Evolutionary conservation across 2,797 vertebrate genomes (phyloP), one percentile per base, ranked within the genome.

Genomic region (Botia almorhae): DNA sequence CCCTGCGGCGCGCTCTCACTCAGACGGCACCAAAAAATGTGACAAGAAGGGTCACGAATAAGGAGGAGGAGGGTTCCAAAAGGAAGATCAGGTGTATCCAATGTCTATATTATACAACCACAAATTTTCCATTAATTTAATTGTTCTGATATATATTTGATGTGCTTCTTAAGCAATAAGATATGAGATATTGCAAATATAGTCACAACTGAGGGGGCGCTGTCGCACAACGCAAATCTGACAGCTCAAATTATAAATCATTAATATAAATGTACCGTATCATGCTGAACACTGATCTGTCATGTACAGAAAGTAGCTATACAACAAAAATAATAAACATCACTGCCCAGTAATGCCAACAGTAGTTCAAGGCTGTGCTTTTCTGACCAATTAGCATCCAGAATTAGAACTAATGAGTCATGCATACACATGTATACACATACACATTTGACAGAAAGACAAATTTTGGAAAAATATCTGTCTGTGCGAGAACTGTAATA

Each of bases 1-100:
- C 84, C 82, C 85, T 76, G 61, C 71, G 46, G 84, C 60, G 84
- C 74, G 83, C 89, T 79, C 68, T 82, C 21, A 81, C 88, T 88
- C 85, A 86, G 85, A 93, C 90, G 90, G 89, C 87, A 89, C 65
- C 83, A 88, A 88, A 87, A 91, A 85, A 86, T 81, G 85, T 82
- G 74, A 67, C 3, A 0, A 83, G 81, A 87, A 65, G 72, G 36
- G 61, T 19, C 39, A 78, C 56, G 46, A 4, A 78, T 53, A 61
- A 69, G 56, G 46, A 43, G 46, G 60, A 58, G 55, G 63, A 33
- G 61, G 56, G 48, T 80, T 75, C 36, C 60, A 16, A 70, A 46
- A 56, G 14, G 14, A 69, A 58, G 16, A 63, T 53, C 64, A n/a
- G 53, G 12, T 71, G 8, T 26, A 61, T 64, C 13, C 50, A 56